Evolutionary conservation across 2,113 vertebrate genomes (phyloP), one percentile per base, ranked within the genome.

Genomic region (Semnopithecus entellus): DNA sequence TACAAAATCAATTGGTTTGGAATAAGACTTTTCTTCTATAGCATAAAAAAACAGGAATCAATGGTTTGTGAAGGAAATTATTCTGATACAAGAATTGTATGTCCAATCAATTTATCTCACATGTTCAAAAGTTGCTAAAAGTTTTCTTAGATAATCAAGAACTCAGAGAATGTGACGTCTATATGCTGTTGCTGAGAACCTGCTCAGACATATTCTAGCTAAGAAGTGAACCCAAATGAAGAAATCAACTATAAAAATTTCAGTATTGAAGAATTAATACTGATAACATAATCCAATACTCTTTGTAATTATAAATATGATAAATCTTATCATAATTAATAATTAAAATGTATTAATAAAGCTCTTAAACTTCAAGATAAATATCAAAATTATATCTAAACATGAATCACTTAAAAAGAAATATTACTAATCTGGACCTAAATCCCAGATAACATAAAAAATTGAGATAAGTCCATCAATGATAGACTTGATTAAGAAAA

Each of bases 51-150:
- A 17, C 18, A 75, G 35, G 6, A 52, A 35, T 75, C 50, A 76
- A 55, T 78, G 20, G 55, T 40, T 76, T 82, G 14, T 6, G 10
- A 25, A 78, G 22, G n/a, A 75, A 85, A 68, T 68, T 12, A 32
- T 91, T 88, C 66, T 91, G 55, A 95, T 86, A 95, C 18, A 70
- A 72, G 38, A n/a, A 89, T 55, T 88, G 35, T 38, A 94, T 18
- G 9, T 43, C 20, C 20, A 68, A 38, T 68, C 16, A 61, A 38
- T 68, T 50, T 43, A 22, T 81, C 20, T 86, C 91, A 1, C 4
- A 76, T 23, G 2, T 95, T 70, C 66, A 88, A 90, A 61, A 90
- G 43, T n/a, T 85, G 59, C 30, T n/a, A 22, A 94, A 76, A 38
- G 13, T 96, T 88, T 10, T 88, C 50, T 94, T 43, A 89, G 55